These are phyloP conservation scores for Ciconia maguari DNA, from an alignment of 2,113 vertebrate species.

Conservation along the genomic window DNA sequence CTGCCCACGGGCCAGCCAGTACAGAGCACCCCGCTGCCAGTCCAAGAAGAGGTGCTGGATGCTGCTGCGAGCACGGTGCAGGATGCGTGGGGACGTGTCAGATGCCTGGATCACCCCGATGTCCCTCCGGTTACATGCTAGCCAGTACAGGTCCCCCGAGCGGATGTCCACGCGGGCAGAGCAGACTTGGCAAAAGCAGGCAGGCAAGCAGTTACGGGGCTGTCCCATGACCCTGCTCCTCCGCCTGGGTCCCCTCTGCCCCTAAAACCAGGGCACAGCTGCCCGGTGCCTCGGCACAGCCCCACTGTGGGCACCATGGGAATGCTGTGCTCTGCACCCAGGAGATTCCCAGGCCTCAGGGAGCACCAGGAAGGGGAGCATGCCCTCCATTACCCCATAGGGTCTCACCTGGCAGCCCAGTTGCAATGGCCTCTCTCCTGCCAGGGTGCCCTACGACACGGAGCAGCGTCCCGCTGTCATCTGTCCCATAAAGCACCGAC, in stretches of 20 bases:
- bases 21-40: conserved; percentile 76
- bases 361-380: background rate
- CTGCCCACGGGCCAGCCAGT: conserved; percentile 79
- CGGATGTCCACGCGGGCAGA: conserved; percentile 78
- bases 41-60: conserved; percentile 80
- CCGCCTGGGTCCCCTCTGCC: background rate
- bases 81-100: background rate
- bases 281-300: accelerated
- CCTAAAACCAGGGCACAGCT: background rate
- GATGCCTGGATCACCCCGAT: conserved; percentile 67
- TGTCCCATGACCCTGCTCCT: background rate
- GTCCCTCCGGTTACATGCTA: conserved; percentile 78
- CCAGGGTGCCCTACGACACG: conserved; percentile 59
- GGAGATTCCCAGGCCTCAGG: background rate
- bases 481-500: conserved; percentile 81
- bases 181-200: conserved; percentile 74
- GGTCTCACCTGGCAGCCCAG: conserved; percentile 74
- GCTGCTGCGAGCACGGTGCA: conserved; percentile 71
- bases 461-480: conserved; percentile 77
- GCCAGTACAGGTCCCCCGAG: conserved; percentile 82
- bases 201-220: background rate
- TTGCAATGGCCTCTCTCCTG: conserved; percentile 70
- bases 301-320: background rate
- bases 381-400: background rate
- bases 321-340: background rate